Conservation (phyloP, 1,140 invertebrate genomes). For the Doryteuthis pealeii region DNA sequence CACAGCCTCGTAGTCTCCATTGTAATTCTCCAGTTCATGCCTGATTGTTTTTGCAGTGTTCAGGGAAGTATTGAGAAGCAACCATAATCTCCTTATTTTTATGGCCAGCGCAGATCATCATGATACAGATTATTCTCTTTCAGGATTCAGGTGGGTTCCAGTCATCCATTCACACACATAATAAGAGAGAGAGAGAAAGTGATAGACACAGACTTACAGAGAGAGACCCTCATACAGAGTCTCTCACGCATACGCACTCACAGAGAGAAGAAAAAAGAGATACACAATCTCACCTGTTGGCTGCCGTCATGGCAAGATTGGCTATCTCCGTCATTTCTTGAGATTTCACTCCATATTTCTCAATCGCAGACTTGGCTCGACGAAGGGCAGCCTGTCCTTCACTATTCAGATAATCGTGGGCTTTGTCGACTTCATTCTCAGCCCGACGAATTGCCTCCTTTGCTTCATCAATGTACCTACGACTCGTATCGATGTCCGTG, state of each 20-base stretch:
- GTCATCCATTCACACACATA: background rate
- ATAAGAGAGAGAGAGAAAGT: background rate
- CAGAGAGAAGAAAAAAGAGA: too few species aligned
- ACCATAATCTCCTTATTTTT: too few species aligned
- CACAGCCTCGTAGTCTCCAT: too few species aligned
- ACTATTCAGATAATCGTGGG: slow-evolving; percentile 71
- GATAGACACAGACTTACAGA: background rate
- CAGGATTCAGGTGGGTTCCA: too few species aligned
- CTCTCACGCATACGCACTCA: background rate
- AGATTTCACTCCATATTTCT: slow-evolving; percentile 86
- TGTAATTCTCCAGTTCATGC: too few species aligned
- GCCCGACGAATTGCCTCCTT: slow-evolving; percentile 76
- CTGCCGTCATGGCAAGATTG: slow-evolving; percentile 77
- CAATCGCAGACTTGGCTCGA: slow-evolving; percentile 78
- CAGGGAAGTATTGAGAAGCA: too few species aligned
- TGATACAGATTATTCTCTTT: too few species aligned
- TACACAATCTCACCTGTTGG: slow-evolving; percentile 70
- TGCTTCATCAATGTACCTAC: slow-evolving; percentile 70
- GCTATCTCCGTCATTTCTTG: slow-evolving; percentile 88
- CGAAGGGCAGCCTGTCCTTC: slow-evolving; percentile 77
- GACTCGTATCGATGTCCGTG: slow-evolving; percentile 30
- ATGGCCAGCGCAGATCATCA: too few species aligned
- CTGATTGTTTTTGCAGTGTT: too few species aligned
- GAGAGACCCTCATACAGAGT: background rate
- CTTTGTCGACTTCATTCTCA: slow-evolving; percentile 68